Evolutionary conservation across 2,888 invertebrate species (phyloP).

Genomic region (Tinea trinotella): DNA sequence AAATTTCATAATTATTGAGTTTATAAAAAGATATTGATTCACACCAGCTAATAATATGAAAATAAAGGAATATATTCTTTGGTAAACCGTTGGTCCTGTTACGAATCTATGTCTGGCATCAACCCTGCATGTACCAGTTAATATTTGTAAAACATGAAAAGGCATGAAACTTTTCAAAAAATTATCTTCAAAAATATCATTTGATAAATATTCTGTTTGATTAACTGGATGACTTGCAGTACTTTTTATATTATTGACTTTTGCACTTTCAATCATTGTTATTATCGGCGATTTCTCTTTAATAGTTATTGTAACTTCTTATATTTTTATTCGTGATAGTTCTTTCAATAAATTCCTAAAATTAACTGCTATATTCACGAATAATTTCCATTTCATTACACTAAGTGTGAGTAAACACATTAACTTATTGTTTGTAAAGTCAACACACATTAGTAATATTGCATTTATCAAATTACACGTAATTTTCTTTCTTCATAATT

Average conservation of each 20-base stretch:
- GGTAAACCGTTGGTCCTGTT: slow-evolving; percentile 34
- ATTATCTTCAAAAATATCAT: slow-evolving; percentile 39
- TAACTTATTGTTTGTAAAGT: not conserved
- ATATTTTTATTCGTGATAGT: not conserved
- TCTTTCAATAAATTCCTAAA: not conserved
- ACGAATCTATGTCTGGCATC: slow-evolving; percentile 36
- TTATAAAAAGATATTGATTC: not conserved
- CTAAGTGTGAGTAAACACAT: not conserved
- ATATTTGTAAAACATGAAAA: slow-evolving; percentile 31
- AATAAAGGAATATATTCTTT: slow-evolving; percentile 32
- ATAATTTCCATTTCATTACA: not conserved
- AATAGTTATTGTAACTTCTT: no score
- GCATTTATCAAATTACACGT: no score
- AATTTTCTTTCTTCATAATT: no score
- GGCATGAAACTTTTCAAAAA: slow-evolving; percentile 32
- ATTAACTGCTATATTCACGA: not conserved
- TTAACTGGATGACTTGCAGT: not conserved
- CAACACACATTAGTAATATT: no score
- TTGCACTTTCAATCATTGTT: not conserved
- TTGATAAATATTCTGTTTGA: slow-evolving; percentile 37
- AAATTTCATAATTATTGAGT: not conserved
- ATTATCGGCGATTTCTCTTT: no score
- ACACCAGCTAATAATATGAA: not conserved
- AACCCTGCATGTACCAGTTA: slow-evolving; percentile 39
- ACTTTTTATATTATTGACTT: not conserved